A percentile compares a stretch with the other conserved stretches of the same genome.
These are phyloP conservation scores for Potamilus streckersoni DNA, from an alignment of 1,140 invertebrate genomes.

Conservation along the genomic window DNA sequence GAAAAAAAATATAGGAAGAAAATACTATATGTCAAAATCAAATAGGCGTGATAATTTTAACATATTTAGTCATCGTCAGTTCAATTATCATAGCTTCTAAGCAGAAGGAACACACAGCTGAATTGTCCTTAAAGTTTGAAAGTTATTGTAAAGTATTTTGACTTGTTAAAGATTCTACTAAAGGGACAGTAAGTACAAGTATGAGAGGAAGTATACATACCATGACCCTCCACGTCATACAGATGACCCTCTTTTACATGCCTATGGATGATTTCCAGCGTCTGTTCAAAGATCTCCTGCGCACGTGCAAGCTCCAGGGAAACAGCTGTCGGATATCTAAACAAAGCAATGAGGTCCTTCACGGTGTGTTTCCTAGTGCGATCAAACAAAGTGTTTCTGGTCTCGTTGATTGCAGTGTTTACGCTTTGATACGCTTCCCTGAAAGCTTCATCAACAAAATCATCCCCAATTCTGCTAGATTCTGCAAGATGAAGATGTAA, in stretches of 20 bases:
- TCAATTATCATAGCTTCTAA: no score
- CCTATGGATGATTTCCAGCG: constrained; percentile 85
- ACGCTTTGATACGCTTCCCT: constrained; percentile 81
- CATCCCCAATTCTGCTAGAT: constrained; percentile 70
- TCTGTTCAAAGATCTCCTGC: constrained; percentile 93
- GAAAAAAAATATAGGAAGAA: no score
- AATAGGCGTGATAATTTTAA: no score
- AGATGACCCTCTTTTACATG: constrained; percentile 80
- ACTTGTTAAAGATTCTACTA: no score
- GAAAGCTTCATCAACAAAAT: constrained; percentile 76
- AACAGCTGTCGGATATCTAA: constrained; percentile 83
- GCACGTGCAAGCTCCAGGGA: constrained; percentile 85
- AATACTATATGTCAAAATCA: no score
- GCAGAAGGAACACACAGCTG: no score
- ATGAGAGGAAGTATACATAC: constrained; percentile 17
- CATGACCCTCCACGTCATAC: constrained; percentile 66
- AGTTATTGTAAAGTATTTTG: no score
- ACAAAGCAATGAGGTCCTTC: constrained; percentile 78
- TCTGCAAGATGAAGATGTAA: no score
- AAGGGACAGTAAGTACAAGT: no score
- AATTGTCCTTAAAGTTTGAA: no score
- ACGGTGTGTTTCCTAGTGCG: constrained; percentile 60
- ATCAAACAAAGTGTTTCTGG: constrained; percentile 79
- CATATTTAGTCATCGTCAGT: no score
- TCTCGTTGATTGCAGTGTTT: constrained; percentile 88